Conservation (phyloP, 2,113 vertebrate genomes). For the Globicephala melas region DNA sequence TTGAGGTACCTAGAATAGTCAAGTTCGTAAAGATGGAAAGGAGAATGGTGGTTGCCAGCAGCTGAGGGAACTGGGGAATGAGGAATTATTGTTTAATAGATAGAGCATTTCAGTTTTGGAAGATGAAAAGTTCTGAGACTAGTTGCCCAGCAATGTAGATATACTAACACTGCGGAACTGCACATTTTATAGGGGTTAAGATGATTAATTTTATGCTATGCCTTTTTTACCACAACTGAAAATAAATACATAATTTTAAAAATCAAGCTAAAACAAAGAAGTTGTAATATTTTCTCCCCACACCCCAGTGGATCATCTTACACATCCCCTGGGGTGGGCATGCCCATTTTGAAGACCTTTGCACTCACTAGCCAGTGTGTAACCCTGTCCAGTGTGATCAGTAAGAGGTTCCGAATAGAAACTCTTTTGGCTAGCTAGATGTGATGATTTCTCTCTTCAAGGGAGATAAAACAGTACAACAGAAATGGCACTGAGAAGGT, state of each 20-base stretch:
- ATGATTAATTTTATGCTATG: not conserved
- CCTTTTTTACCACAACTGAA: not conserved
- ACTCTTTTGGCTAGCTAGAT: not conserved
- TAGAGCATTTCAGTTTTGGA: not conserved
- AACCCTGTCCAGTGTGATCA: not conserved
- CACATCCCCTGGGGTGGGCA: not conserved
- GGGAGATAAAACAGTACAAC: not conserved
- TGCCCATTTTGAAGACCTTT: not conserved
- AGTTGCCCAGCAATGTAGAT: not conserved
- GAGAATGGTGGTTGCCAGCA: not conserved
- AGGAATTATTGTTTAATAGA: not conserved
- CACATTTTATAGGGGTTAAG: not conserved
- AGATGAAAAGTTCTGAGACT: not conserved
- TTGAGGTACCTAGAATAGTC: not conserved
- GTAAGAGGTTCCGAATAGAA: not conserved
- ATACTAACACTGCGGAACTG: not conserved
- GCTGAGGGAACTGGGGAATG: not conserved
- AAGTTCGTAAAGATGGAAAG: not conserved
- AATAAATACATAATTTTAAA: not conserved
- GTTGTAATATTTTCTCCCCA: not conserved
- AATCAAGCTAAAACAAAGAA: not conserved
- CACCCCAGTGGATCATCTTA: not conserved
- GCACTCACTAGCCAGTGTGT: not conserved
- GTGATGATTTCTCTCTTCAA: not conserved
- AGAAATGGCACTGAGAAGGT: not conserved